Percentiles rank a stretch among this genome's conserved stretches.
phyloP scores from a whole-genome alignment of 1,140 invertebrate species.

The Neuroterus valhalla region DNA sequence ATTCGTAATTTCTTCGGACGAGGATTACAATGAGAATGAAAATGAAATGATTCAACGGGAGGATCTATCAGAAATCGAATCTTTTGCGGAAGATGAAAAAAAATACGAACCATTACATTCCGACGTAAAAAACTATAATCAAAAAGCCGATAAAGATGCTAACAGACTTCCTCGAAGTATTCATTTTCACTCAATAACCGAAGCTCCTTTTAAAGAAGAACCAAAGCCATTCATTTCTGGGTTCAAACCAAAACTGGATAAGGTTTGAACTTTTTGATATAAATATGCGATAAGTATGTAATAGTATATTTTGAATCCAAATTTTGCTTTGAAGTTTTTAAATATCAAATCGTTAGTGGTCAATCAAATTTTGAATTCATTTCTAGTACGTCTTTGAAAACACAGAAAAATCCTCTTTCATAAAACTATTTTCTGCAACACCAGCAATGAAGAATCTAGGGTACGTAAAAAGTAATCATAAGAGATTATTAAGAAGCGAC shows the following conservation, averaged over 20 bases:
- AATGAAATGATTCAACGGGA: slow-evolving; percentile 62
- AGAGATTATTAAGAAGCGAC: not conserved
- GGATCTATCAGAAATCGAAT: slow-evolving; percentile 51
- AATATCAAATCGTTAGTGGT: too few relatives aligned
- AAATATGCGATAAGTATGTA: too few relatives aligned
- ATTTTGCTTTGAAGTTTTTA: too few relatives aligned
- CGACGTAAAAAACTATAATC: slow-evolving; percentile 60
- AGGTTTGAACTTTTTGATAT: slow-evolving; percentile 40
- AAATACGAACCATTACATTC: slow-evolving; percentile 62
- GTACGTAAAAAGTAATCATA: slow-evolving; percentile 17
- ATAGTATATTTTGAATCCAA: too few relatives aligned
- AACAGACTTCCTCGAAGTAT: slow-evolving; percentile 17
- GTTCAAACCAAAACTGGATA: slow-evolving; percentile 56
- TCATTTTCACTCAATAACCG: slow-evolving; percentile 35
- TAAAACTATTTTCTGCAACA: slow-evolving; percentile 3
- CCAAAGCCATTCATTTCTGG: slow-evolving; percentile 55
- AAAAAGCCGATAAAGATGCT: slow-evolving; percentile 35
- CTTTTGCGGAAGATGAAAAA: slow-evolving; percentile 46
- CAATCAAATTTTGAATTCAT: too few relatives aligned
- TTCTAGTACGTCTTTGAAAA: too few relatives aligned
- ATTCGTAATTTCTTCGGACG: slow-evolving; percentile 57
- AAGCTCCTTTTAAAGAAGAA: slow-evolving; percentile 48
- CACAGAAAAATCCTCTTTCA: not conserved
- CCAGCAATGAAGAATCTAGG: not conserved
- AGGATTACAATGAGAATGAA: slow-evolving; percentile 59